Conservation (phyloP, 2,113 vertebrate genomes). For the Grantiella picta region DNA sequence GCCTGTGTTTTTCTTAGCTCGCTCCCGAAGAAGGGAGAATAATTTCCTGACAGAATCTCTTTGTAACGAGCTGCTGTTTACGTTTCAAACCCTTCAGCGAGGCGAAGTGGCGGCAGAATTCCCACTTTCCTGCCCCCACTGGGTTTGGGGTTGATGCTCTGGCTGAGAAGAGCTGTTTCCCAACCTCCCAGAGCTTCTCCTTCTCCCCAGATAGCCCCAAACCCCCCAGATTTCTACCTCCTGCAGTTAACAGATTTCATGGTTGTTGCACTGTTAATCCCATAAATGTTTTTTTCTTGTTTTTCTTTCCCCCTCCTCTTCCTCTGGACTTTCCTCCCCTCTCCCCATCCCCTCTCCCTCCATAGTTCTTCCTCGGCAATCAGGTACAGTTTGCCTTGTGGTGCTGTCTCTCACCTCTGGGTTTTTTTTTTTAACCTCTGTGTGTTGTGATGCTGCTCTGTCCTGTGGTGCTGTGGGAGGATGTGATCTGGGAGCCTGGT, state of each 20-base stretch:
- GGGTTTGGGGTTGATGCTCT: not conserved
- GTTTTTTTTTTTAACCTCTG: not conserved
- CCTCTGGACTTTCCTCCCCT: not conserved
- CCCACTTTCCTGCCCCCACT: not conserved
- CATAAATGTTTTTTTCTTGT: constrained; percentile 70
- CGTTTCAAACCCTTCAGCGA: not conserved
- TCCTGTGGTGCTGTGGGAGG: constrained; percentile 59
- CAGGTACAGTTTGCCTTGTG: constrained; percentile 91
- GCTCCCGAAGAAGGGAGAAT: not conserved
- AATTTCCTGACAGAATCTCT: constrained; percentile 39
- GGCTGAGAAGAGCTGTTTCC: not conserved
- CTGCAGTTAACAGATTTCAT: constrained; percentile 44
- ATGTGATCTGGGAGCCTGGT: constrained; percentile 46
- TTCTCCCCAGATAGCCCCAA: not conserved
- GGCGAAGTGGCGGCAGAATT: not conserved
- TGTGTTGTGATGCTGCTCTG: constrained; percentile 50
- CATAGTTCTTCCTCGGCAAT: constrained; percentile 99
- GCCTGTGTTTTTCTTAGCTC: constrained; percentile 34
- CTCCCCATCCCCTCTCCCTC: constrained; percentile 52
- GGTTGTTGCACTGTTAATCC: constrained; percentile 63
- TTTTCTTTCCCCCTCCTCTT: constrained; percentile 50
- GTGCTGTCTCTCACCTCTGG: constrained; percentile 37
- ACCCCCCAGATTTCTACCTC: not conserved
- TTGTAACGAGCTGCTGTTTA: constrained; percentile 21
- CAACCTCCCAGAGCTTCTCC: not conserved